phyloP scores from a whole-genome alignment of 1,140 invertebrate species.

The Alviniconcha marisindica region DNA sequence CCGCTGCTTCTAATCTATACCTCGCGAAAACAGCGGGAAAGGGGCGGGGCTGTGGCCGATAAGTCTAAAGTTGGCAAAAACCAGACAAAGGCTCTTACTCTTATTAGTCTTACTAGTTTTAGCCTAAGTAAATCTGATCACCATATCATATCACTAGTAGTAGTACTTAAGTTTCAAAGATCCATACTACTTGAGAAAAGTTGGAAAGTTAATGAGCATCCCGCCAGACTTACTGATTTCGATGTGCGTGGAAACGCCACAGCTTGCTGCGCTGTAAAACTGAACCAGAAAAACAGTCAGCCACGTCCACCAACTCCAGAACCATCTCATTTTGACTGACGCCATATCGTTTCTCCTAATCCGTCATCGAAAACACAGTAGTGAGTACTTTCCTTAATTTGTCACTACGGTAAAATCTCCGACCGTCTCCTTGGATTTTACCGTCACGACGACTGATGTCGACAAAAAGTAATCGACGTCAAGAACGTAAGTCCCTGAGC shows the following conservation, averaged over 20 bases:
- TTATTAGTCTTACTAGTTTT: background rate
- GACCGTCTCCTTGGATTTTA: too few relatives aligned
- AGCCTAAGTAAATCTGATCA: background rate
- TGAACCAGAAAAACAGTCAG: background rate
- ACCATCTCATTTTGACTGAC: background rate
- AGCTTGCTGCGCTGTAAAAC: conserved; percentile 13
- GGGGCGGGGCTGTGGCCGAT: too few relatives aligned
- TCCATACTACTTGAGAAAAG: background rate
- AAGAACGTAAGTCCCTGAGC: background rate
- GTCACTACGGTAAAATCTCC: too few relatives aligned
- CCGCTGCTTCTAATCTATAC: too few relatives aligned
- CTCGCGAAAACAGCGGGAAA: too few relatives aligned
- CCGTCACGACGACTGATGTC: background rate
- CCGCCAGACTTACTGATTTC: conserved; percentile 53
- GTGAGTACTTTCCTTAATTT: background rate
- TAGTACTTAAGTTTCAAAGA: background rate
- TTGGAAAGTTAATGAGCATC: background rate
- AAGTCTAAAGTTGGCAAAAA: background rate
- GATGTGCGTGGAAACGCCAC: conserved; percentile 56
- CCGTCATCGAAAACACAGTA: background rate
- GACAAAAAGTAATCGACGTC: background rate
- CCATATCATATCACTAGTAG: background rate
- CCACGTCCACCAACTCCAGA: background rate
- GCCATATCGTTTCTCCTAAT: background rate
- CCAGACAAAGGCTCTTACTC: background rate